Evolutionary conservation across 2,797 vertebrate genomes (phyloP), one percentile per base, ranked within the genome.

Genomic region (Gymnopithys bicolor): DNA sequence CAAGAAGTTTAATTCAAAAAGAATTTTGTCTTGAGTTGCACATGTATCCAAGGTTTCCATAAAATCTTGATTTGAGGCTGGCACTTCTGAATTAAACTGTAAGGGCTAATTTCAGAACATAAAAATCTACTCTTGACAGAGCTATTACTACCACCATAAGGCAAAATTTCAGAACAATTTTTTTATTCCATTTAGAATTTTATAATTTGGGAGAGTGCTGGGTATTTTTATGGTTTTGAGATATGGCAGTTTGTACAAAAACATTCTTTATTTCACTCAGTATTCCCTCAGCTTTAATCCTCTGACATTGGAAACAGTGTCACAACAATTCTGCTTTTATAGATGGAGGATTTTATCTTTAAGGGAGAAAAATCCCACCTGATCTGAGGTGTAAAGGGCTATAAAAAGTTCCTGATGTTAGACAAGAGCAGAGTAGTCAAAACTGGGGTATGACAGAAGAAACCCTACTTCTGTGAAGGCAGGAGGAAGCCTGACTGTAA

Each of bases 101-200:
- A 87, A 86, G 60, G 43, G 63, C 73, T 94, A 22, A 86, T 75
- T 92, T 69, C 58, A 84, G 45, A 67, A 89, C 25, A n/a, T 59
- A 68, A 84, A 94, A 76, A 43, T 49, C 76, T 82, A 48, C 46
- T 83, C 69, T 91, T 82, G 46, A 73, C 37, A 90, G 88, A 91
- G 35, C 70, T 88, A 23, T 84, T 84, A 67, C 32, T 45, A 87
- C 27, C 27, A 69, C 13, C 39, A 17, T 49, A 69, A 52, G 59
- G 78, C 78, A 89, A 93, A 75, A 64, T 39, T 90, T 67, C 51
- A 83, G 46, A 93, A 86, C 7, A 75, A 92, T 24, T 30, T 39
- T 37, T 46, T 84, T 37, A 66, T 37, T 70, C 46, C 39, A 33
- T 71, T 48, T 21, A 60, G 41, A 0, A 46, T 60, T 84, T 84